Evolutionary conservation across 2,113 vertebrate genomes (phyloP).

Genomic region (Shinisaurus crocodilurus): DNA sequence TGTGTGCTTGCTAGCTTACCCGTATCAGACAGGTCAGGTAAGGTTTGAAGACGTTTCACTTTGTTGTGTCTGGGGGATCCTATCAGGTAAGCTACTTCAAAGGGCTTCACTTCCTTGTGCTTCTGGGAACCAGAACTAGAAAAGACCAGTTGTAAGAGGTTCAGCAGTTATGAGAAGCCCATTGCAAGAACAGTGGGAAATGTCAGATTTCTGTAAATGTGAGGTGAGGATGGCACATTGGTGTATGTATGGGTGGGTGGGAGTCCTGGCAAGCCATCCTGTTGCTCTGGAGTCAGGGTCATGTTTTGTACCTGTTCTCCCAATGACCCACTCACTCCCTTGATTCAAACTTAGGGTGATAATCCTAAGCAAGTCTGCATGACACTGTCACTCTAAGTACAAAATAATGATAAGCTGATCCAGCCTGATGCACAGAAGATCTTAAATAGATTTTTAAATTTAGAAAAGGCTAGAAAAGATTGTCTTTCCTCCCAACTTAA

Average conservation of each 20-base stretch:
- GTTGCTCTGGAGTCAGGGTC: not conserved
- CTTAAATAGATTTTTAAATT: constrained; percentile 59
- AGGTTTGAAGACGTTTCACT: not conserved
- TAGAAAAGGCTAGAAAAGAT: constrained; percentile 52
- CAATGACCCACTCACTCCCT: not conserved
- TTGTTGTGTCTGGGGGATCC: not conserved
- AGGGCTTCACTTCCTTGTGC: not conserved
- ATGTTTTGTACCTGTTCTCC: not conserved
- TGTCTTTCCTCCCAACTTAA: constrained; percentile 46
- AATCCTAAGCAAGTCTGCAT: not conserved
- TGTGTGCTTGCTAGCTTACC: not conserved
- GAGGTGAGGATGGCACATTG: no score
- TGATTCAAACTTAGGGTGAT: not conserved
- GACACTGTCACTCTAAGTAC: constrained; percentile 38
- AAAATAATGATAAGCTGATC: constrained; percentile 31
- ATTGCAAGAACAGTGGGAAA: not conserved
- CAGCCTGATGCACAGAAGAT: constrained; percentile 58
- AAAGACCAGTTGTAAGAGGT: not conserved
- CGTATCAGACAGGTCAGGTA: not conserved
- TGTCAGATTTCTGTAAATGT: no score
- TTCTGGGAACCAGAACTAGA: not conserved
- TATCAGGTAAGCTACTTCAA: not conserved
- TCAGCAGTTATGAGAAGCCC: not conserved
- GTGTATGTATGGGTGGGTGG: not conserved
- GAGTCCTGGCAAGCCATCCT: not conserved